Percentiles rank a stretch among this genome's conserved stretches.
Conservation (phyloP, 1,140 invertebrate genomes). For the Muscidifurax raptorellus region DNA sequence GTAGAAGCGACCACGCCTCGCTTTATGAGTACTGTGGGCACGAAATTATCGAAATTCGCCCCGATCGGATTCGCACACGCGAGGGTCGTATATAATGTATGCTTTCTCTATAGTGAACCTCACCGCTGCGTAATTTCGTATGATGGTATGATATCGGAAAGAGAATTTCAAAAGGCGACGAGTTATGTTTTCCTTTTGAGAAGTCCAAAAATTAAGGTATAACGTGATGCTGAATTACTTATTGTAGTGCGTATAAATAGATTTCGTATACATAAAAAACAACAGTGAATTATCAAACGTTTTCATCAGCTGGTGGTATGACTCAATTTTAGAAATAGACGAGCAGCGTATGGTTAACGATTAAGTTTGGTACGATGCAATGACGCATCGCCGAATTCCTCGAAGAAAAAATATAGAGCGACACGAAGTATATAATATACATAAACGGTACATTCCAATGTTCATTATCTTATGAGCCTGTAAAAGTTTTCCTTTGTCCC, state of each 20-base stretch:
- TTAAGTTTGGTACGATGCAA: no score
- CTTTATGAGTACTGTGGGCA: neutral
- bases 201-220: neutral
- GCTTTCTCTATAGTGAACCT: neutral
- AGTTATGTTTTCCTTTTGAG: neutral
- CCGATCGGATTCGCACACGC: neutral
- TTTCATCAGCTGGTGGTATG: no score
- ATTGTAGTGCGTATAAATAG: neutral
- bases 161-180: neutral
- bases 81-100: neutral
- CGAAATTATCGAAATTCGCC: neutral
- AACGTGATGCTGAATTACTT: no score
- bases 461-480: slow-evolving; percentile 9
- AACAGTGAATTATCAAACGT: no score
- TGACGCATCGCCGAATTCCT: no score
- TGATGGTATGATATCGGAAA: neutral
- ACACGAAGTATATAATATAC: no score
- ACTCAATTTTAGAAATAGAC: no score
- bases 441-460: neutral
- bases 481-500: neutral
- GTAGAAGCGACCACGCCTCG: neutral
- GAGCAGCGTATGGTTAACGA: no score
- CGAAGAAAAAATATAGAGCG: no score
- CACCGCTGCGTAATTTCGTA: neutral
- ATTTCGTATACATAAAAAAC: no score